Evolutionary conservation across 2,888 invertebrate species (phyloP).

Genomic region (Leptarthrus brevirostris): DNA sequence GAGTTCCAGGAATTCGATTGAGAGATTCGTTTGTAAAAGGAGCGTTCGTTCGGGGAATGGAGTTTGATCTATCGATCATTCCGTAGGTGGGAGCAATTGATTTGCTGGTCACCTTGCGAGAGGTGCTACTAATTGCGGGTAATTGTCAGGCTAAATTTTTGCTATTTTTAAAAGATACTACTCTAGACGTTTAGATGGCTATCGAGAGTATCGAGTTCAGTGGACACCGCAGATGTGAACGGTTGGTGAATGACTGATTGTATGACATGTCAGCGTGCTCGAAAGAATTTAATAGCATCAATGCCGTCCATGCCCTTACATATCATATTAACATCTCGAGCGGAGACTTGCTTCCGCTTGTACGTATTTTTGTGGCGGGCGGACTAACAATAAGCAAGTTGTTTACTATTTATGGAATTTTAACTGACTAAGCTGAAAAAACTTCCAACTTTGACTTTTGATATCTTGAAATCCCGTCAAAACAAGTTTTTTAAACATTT

Average conservation of each 20-base stretch:
- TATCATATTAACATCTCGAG: conserved; percentile 30
- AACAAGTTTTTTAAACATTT: conserved; percentile 31
- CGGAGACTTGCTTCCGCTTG: conserved; percentile 30
- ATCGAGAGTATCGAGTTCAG: conserved; percentile 11
- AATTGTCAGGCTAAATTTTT: too few relatives aligned
- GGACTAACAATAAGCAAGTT: conserved; percentile 13
- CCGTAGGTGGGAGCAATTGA: too few relatives aligned
- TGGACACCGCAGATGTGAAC: conserved; percentile 10
- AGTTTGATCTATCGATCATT: too few relatives aligned
- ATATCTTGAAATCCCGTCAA: conserved; percentile 41
- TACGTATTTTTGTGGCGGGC: conserved; percentile 7
- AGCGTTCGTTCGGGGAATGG: too few relatives aligned
- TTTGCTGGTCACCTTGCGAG: too few relatives aligned
- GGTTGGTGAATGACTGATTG: conserved; percentile 37
- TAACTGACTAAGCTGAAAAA: conserved; percentile 14
- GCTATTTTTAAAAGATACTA: too few relatives aligned
- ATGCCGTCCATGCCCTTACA: conserved; percentile 28
- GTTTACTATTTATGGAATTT: conserved; percentile 39
- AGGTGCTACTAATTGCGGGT: too few relatives aligned
- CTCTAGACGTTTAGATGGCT: too few relatives aligned
- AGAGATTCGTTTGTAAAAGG: not conserved
- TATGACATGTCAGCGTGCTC: not conserved
- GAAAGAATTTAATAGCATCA: conserved; percentile 3
- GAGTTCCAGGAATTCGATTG: conserved; percentile 19
- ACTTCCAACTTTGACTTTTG: conserved; percentile 27